phyloP scores from a whole-genome alignment of 1,140 invertebrate species.

The Trichonephila inaurata region DNA sequence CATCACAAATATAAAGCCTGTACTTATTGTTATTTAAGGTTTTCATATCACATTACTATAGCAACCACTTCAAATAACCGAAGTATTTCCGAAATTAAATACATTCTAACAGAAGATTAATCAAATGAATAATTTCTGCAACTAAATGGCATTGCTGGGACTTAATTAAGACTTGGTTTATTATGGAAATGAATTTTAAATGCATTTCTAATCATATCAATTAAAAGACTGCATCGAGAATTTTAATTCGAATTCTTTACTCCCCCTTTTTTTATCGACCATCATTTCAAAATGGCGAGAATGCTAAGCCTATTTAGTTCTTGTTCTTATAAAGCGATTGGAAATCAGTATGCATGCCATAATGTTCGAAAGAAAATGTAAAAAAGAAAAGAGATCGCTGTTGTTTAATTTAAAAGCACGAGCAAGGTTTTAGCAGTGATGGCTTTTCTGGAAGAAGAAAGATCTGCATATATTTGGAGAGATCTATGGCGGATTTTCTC shows the following conservation, averaged over 20 bases:
- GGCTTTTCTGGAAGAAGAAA: not conserved
- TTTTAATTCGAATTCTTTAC: not conserved
- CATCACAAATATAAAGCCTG: too few relatives aligned
- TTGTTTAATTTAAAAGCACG: not conserved
- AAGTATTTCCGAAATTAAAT: slow-evolving; percentile 1
- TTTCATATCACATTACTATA: too few relatives aligned
- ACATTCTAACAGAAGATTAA: not conserved
- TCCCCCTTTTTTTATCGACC: not conserved
- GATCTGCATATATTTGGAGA: not conserved
- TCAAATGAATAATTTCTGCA: not conserved
- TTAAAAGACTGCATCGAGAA: not conserved
- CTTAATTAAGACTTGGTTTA: not conserved
- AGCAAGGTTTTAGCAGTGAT: not conserved
- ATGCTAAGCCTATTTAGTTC: not conserved
- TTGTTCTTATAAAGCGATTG: not conserved
- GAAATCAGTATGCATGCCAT: not conserved
- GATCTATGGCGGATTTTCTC: not conserved
- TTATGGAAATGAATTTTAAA: not conserved
- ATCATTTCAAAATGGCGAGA: not conserved
- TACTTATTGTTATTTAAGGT: too few relatives aligned
- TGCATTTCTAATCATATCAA: not conserved
- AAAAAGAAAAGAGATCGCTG: not conserved
- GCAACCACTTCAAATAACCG: not conserved
- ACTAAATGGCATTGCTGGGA: not conserved
- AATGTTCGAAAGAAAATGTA: not conserved